Percentiles rank a stretch among this genome's conserved stretches.
phyloP scores from a whole-genome alignment of 2,888 invertebrate genomes.

The Platycheirus rosarum region DNA sequence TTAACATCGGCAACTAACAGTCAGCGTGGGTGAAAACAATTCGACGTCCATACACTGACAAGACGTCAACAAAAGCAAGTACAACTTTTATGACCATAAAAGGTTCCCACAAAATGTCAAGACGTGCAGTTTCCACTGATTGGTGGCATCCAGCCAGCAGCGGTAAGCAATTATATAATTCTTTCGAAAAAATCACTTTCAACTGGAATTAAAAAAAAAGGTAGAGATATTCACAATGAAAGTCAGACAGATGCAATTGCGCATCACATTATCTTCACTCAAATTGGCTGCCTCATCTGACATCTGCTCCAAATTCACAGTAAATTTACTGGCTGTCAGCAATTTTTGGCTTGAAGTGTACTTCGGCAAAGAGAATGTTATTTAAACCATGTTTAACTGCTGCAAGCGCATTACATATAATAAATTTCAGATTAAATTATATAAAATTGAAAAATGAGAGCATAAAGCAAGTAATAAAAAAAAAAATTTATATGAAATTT shows the following conservation, averaged over 20 bases:
- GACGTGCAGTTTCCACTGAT: too few species aligned
- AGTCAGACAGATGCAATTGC: slow-evolving; percentile 41
- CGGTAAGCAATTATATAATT: neutral
- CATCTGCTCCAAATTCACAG: slow-evolving; percentile 42
- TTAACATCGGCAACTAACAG: slow-evolving; percentile 3
- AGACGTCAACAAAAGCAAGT: slow-evolving; percentile 47
- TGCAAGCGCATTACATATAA: slow-evolving; percentile 11
- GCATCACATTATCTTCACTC: slow-evolving; percentile 40
- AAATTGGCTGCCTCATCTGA: slow-evolving; percentile 58
- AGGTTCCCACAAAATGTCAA: slow-evolving; percentile 33
- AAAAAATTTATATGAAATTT: slow-evolving; percentile 2
- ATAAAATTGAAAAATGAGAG: slow-evolving; percentile 29
- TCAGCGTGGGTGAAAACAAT: slow-evolving; percentile 44
- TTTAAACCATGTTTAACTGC: slow-evolving; percentile 7
- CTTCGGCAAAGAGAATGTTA: slow-evolving; percentile 22
- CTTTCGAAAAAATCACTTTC: slow-evolving; percentile 22
- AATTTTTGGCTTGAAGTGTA: slow-evolving; percentile 21
- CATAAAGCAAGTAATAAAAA: slow-evolving; percentile 33
- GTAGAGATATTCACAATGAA: slow-evolving; percentile 19
- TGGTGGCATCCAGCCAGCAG: too few species aligned
- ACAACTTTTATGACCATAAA: slow-evolving; percentile 57
- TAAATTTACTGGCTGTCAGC: slow-evolving; percentile 23
- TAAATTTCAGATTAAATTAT: slow-evolving; percentile 24
- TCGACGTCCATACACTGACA: slow-evolving; percentile 11
- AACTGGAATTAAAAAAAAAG: slow-evolving; percentile 23